Conservation (phyloP, 2,113 vertebrate species). For the Plestiodon gilberti region DNA sequence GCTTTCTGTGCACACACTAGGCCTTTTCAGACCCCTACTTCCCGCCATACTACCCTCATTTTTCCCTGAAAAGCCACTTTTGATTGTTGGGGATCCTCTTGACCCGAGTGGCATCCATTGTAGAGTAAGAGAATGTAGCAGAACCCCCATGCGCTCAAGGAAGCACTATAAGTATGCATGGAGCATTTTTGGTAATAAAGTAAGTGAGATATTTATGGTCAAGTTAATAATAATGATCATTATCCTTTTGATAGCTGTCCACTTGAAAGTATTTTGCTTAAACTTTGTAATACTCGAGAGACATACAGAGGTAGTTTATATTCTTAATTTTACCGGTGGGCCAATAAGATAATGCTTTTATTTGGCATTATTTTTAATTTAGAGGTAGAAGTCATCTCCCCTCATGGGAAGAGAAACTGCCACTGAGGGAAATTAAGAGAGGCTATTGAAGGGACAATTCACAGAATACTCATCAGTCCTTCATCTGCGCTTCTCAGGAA, state of each 20-base stretch:
- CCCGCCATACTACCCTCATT: not conserved
- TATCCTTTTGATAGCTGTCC: not conserved
- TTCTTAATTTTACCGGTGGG: not conserved
- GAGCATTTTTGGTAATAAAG: not conserved
- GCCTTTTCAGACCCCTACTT: too few species aligned
- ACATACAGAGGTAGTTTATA: not conserved
- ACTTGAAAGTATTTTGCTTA: too few species aligned
- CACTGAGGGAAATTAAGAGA: too few species aligned
- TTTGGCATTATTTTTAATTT: not conserved
- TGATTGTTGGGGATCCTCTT: not conserved
- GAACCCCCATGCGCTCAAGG: not conserved
- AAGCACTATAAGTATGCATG: not conserved
- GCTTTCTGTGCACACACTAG: too few species aligned
- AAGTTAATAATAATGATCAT: too few species aligned
- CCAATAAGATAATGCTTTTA: not conserved
- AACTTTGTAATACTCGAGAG: not conserved
- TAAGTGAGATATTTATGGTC: not conserved
- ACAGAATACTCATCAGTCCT: too few species aligned
- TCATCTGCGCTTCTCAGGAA: too few species aligned
- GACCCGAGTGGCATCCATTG: not conserved
- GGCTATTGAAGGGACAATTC: too few species aligned
- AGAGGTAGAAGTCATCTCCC: not conserved
- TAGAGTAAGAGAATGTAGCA: not conserved
- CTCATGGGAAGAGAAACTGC: too few species aligned
- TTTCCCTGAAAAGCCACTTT: not conserved